Evolutionary conservation across 2,797 vertebrate species (phyloP).

Genomic region (Parauchenoglanis ngamensis): DNA sequence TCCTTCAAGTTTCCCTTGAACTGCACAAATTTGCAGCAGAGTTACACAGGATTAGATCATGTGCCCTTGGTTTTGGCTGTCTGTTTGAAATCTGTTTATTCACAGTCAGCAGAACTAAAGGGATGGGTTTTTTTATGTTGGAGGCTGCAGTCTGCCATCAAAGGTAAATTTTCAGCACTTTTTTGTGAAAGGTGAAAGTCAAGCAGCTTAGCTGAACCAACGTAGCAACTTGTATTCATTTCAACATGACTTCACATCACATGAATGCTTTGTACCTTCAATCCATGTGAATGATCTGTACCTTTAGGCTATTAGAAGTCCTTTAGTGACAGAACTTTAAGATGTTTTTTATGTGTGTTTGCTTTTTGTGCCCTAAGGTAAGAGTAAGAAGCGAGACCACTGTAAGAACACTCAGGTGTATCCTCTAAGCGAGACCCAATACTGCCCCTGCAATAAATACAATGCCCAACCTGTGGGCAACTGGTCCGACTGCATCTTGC

Average conservation of each 20-base stretch:
- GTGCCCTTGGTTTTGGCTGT: slow-evolving; percentile 33
- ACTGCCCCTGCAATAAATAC: slow-evolving; percentile 95
- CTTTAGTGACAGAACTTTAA: not conserved
- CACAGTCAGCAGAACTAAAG: slow-evolving; percentile 26
- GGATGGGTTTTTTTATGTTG: not conserved
- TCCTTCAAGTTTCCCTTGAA: slow-evolving; percentile 35
- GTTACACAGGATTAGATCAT: slow-evolving; percentile 34
- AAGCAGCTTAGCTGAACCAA: not conserved
- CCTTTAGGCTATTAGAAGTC: not conserved
- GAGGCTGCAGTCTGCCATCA: not conserved
- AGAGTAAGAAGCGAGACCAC: slow-evolving; percentile 94
- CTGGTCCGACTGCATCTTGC: slow-evolving; percentile 95
- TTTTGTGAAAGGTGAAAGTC: slow-evolving; percentile 12
- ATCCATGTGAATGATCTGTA: not conserved
- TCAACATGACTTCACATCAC: not conserved
- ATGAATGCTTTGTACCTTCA: not conserved
- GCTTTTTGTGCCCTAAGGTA: slow-evolving; percentile 74
- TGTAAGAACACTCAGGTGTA: slow-evolving; percentile 91
- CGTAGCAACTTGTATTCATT: not conserved
- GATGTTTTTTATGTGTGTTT: slow-evolving; percentile 32
- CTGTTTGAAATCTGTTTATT: slow-evolving; percentile 37
- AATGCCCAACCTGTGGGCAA: slow-evolving; percentile 93
- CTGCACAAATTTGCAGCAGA: slow-evolving; percentile 35
- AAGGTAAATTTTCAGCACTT: not conserved
- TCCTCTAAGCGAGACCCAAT: slow-evolving; percentile 90